Evolutionary conservation across 2,888 invertebrate genomes (phyloP).

Genomic region (Anodontia alba): DNA sequence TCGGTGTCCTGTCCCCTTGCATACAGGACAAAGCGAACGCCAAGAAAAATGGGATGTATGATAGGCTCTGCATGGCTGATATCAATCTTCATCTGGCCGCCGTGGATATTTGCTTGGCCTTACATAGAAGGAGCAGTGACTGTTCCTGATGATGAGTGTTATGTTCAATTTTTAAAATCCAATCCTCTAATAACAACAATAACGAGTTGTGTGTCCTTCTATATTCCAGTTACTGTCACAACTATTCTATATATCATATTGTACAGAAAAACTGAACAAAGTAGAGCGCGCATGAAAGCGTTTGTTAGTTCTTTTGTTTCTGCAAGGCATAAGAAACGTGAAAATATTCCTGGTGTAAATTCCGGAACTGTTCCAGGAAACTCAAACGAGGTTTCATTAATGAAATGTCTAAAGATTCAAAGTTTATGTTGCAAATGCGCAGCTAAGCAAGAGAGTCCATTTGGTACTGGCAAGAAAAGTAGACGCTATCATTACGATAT

Average conservation of each 20-base stretch:
- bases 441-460: neutral
- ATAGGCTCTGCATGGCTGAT: neutral
- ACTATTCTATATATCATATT: neutral
- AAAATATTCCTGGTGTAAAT: too few relatives aligned
- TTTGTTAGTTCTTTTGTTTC: neutral
- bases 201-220: neutral
- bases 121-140: neutral
- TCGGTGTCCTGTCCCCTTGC: neutral
- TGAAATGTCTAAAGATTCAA: neutral
- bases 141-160: neutral
- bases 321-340: too few relatives aligned
- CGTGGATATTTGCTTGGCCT: conserved; percentile 9
- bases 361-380: neutral
- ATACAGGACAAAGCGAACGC: neutral
- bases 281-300: neutral
- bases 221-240: neutral
- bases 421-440: neutral
- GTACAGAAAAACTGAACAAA: neutral
- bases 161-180: neutral
- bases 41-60: neutral
- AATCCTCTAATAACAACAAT: neutral
- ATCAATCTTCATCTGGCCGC: neutral
- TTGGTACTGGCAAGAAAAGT: neutral
- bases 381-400: neutral
- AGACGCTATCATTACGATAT: neutral